These are phyloP conservation scores for Desmodus rotundus DNA, from an alignment of 2,113 vertebrate species.

Conservation along the genomic window DNA sequence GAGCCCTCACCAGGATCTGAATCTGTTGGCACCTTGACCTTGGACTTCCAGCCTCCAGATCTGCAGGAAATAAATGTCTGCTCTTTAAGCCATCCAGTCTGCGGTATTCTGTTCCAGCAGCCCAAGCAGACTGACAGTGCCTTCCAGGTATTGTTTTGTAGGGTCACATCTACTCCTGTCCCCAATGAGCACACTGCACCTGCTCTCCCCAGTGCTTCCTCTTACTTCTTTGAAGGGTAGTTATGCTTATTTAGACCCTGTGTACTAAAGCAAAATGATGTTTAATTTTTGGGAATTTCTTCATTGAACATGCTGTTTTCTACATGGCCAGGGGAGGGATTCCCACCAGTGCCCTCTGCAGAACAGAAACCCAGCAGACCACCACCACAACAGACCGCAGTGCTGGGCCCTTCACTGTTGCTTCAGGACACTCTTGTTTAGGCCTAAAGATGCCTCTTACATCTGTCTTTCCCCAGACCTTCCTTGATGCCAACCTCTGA, in stretches of 20 bases:
- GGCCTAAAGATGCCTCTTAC: neutral
- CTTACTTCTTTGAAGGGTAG: neutral
- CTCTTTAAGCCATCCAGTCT: neutral
- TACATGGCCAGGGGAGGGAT: neutral
- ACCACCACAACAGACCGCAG: neutral
- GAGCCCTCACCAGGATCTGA: neutral
- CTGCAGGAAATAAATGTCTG: neutral
- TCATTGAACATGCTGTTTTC: neutral
- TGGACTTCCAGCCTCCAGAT: neutral
- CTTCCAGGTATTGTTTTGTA: too few species aligned
- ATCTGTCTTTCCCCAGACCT: neutral
- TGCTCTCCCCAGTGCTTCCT: neutral
- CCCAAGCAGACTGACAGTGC: neutral
- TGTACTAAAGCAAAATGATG: neutral
- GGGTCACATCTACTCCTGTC: neutral
- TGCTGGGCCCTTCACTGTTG: fast-evolving
- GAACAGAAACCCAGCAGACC: neutral
- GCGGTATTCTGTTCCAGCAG: neutral
- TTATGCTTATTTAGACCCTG: neutral
- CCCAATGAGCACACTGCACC: fast-evolving
- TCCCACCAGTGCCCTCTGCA: fast-evolving
- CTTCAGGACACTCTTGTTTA: neutral
- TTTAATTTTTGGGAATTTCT: neutral
- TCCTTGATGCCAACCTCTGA: neutral
- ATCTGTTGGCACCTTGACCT: neutral